Percentiles rank a stretch among this genome's conserved stretches.
phyloP scores from a whole-genome alignment of 2,113 vertebrate species.

The Neotragus pygmaeus region DNA sequence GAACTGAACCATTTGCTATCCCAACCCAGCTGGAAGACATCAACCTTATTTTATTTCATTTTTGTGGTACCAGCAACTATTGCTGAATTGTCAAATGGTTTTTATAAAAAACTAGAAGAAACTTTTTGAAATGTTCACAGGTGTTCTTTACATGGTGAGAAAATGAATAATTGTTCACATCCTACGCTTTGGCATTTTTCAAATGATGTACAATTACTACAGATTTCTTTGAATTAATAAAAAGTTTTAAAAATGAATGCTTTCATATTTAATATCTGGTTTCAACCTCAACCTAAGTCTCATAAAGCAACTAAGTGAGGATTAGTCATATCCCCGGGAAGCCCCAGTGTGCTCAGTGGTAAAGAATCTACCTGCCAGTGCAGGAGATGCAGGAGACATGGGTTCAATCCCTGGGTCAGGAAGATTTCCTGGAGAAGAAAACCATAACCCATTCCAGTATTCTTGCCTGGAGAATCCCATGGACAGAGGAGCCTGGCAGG shows the following conservation, averaged over 20 bases:
- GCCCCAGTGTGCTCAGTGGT: neutral
- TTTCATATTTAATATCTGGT: neutral
- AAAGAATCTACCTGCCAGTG: neutral
- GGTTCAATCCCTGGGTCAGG: neutral
- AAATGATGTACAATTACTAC: neutral
- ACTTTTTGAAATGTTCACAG: neutral
- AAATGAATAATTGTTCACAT: neutral
- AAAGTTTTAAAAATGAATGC: neutral
- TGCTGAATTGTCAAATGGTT: neutral
- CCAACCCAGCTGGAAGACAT: neutral
- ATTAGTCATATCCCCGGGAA: neutral
- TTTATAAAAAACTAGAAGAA: constrained; percentile 14
- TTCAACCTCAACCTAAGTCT: neutral
- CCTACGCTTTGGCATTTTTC: neutral
- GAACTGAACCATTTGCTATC: neutral
- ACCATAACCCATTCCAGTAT: neutral
- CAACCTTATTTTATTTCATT: neutral
- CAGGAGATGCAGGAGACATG: neutral
- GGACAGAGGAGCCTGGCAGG: neutral
- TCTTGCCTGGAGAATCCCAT: neutral
- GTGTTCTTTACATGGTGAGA: neutral
- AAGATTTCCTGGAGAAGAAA: neutral
- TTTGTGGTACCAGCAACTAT: neutral
- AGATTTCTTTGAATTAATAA: constrained; percentile 1
- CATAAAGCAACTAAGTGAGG: neutral